These are phyloP conservation scores for Nothura maculosa DNA, from an alignment of 2,797 vertebrate genomes.

Conservation along the genomic window DNA sequence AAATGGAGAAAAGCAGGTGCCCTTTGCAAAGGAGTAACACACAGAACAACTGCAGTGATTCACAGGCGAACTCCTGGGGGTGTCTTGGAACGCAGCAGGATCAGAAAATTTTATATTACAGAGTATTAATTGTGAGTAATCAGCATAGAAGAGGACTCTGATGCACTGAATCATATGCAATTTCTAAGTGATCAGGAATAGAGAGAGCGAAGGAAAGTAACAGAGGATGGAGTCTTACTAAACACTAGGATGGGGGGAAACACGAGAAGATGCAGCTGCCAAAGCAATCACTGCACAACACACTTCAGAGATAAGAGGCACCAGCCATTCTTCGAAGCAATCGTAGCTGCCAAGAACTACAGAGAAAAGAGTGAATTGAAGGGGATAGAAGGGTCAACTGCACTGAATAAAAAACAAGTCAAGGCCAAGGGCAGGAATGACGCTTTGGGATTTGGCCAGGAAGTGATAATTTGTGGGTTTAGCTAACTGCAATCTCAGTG, in stretches of 20 bases:
- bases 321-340: conserved; percentile 50
- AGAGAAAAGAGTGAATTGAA: conserved; percentile 54
- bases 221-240: not conserved
- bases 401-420: conserved; percentile 53
- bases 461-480: conserved; percentile 68
- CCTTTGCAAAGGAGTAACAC: conserved; percentile 36
- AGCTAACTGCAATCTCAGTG: conserved; percentile 54
- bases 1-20: not conserved
- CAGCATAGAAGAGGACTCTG: conserved; percentile 37
- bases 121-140: conserved; percentile 46
- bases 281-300: conserved; percentile 2
- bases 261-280: conserved; percentile 34
- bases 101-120: conserved; percentile 32
- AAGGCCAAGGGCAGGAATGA: conserved; percentile 60
- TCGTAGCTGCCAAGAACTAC: conserved; percentile 54
- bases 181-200: conserved; percentile 24
- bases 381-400: conserved; percentile 48
- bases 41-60: conserved; percentile 37
- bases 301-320: conserved; percentile 64
- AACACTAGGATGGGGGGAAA: not conserved
- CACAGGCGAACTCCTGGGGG: conserved; percentile 57
- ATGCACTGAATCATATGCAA: not conserved
- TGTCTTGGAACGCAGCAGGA: conserved; percentile 44
- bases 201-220: conserved; percentile 45
- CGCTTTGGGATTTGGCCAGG: conserved; percentile 63